Evolutionary conservation across 2,797 vertebrate genomes (phyloP).

Genomic region (Dromococcyx pavoninus): DNA sequence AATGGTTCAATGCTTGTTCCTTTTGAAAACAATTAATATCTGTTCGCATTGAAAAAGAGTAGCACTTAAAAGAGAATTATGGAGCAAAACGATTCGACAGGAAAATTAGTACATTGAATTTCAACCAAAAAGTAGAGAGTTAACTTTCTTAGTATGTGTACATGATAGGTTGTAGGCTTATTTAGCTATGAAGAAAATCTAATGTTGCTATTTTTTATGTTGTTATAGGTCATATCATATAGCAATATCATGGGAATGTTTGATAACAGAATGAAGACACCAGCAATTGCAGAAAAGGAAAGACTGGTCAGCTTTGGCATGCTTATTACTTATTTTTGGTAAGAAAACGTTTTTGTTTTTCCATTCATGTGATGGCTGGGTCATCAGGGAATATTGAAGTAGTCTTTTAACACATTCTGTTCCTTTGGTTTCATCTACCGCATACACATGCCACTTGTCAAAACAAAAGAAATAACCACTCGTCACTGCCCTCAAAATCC

Average conservation of each 20-base stretch:
- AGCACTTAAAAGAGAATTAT: not conserved
- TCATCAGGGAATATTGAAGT: not conserved
- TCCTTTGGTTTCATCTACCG: not conserved
- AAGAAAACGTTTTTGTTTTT: not conserved
- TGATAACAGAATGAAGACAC: not conserved
- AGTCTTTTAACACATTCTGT: not conserved
- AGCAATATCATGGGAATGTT: not conserved
- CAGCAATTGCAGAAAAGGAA: not conserved
- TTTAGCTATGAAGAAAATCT: not conserved
- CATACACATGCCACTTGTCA: not conserved
- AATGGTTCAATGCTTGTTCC: not conserved
- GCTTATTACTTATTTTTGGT: not conserved
- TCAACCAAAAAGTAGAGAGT: not conserved
- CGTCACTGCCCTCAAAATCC: not conserved
- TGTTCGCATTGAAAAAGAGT: not conserved
- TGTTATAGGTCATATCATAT: not conserved
- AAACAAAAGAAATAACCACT: not conserved
- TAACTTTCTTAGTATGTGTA: not conserved
- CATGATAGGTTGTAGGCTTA: not conserved
- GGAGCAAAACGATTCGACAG: not conserved
- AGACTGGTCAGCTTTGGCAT: not conserved
- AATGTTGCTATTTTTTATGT: not conserved
- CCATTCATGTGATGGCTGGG: not conserved
- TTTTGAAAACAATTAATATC: not conserved
- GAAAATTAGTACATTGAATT: not conserved